phyloP scores from a whole-genome alignment of 2,888 invertebrate species.

The Alviniconcha strummeri region DNA sequence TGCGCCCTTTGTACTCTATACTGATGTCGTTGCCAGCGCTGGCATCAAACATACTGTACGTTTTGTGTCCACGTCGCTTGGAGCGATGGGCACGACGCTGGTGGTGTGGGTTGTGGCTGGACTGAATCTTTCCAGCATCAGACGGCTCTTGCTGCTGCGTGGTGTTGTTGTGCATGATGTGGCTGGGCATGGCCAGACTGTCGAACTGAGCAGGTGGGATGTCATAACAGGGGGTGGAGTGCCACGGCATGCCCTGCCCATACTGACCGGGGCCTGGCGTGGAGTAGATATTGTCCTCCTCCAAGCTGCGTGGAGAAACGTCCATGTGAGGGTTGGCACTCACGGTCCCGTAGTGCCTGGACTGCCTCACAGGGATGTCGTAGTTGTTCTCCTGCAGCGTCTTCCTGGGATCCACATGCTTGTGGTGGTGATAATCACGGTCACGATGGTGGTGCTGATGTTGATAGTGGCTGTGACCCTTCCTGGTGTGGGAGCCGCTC shows the following conservation, averaged over 20 bases:
- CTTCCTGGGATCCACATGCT: conserved; percentile 18
- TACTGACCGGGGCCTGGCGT: conserved; percentile 29
- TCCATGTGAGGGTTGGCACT: background rate
- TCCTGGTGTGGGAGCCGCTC: conserved; percentile 25
- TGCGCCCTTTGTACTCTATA: conserved; percentile 61
- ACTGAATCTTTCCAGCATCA: conserved; percentile 36
- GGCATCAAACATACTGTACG: conserved; percentile 43
- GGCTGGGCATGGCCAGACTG: conserved; percentile 28
- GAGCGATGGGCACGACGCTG: conserved; percentile 39
- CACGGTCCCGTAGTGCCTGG: too few species aligned
- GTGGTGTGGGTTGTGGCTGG: conserved; percentile 29
- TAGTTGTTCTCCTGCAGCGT: conserved; percentile 31
- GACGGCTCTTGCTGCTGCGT: conserved; percentile 26
- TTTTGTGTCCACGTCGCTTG: conserved; percentile 41
- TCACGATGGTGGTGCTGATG: conserved; percentile 23
- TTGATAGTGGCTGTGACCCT: conserved; percentile 20
- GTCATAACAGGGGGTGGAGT: conserved; percentile 39
- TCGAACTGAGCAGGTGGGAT: conserved; percentile 19
- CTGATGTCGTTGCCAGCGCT: conserved; percentile 55
- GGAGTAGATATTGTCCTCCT: conserved; percentile 20
- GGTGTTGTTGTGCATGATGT: conserved; percentile 29
- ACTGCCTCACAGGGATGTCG: conserved; percentile 11
- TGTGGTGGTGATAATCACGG: conserved; percentile 19
- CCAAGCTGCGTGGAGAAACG: background rate
- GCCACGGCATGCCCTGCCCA: conserved; percentile 35